Conservation (phyloP, 2,113 vertebrate genomes). For the human (Homo sapiens) region DNA sequence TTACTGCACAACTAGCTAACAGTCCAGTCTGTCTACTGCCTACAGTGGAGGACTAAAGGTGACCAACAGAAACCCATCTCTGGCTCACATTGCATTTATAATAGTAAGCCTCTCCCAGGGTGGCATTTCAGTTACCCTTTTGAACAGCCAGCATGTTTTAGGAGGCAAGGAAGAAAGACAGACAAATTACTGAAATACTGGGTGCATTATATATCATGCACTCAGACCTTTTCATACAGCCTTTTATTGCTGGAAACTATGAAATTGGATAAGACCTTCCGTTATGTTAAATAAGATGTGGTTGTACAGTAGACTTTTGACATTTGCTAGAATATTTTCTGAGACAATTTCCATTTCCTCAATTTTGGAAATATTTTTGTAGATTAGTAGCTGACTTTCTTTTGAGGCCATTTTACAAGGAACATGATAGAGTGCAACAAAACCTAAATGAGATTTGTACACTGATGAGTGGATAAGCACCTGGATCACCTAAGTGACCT, state of each 20-base stretch:
- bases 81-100: not conserved
- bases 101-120: not conserved
- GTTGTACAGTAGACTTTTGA: slow-evolving; percentile 59
- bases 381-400: slow-evolving; percentile 11
- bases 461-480: not conserved
- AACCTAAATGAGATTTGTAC: not conserved
- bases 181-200: slow-evolving; percentile 44
- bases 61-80: not conserved
- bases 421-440: slow-evolving; percentile 20
- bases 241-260: slow-evolving; percentile 57
- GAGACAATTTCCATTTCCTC: slow-evolving; percentile 47
- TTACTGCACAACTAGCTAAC: not conserved
- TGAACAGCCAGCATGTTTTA: not conserved
- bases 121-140: not conserved
- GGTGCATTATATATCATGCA: not conserved
- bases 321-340: slow-evolving; percentile 63
- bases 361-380: slow-evolving; percentile 44
- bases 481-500: not conserved
- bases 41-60: not conserved
- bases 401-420: slow-evolving; percentile 19
- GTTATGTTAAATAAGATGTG: slow-evolving; percentile 53
- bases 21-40: not conserved
- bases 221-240: not conserved
- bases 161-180: slow-evolving; percentile 10
- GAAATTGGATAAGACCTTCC: slow-evolving; percentile 58